Conservation (phyloP, 2,888 invertebrate species). For the Helleia helle region DNA sequence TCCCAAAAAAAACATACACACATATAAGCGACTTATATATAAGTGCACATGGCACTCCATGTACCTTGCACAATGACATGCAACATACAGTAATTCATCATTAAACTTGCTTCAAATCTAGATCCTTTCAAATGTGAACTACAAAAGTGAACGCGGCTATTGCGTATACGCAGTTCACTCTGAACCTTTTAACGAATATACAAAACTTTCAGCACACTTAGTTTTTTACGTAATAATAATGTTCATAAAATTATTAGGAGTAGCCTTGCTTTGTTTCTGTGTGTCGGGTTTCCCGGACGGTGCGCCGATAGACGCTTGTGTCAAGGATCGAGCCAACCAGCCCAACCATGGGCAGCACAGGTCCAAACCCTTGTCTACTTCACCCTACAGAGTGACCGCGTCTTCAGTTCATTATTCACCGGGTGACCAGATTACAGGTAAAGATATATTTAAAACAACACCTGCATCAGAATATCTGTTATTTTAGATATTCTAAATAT, state of each 20-base stretch:
- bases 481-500: too few species aligned
- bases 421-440: conserved; percentile 81
- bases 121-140: conserved; percentile 55
- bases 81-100: conserved; percentile 36
- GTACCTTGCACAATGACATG: conserved; percentile 14
- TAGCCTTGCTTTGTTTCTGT: conserved; percentile 41
- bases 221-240: conserved; percentile 25
- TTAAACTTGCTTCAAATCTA: conserved; percentile 51
- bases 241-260: conserved; percentile 39
- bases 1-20: too few species aligned
- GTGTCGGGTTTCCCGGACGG: conserved; percentile 82
- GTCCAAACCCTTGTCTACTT: conserved; percentile 75
- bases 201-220: conserved; percentile 15
- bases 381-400: conserved; percentile 80
- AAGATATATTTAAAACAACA: background rate
- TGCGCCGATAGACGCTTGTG: conserved; percentile 86
- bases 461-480: too few species aligned
- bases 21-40: too few species aligned
- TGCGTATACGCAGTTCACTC: conserved; percentile 44
- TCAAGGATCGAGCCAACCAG: conserved; percentile 81
- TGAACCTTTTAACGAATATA: conserved; percentile 32
- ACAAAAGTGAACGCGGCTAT: conserved; percentile 57
- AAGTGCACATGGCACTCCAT: conserved; percentile 1
- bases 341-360: conserved; percentile 85
- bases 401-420: conserved; percentile 78